Conservation (phyloP, 2,797 vertebrate species). For the Lophius americanus region DNA sequence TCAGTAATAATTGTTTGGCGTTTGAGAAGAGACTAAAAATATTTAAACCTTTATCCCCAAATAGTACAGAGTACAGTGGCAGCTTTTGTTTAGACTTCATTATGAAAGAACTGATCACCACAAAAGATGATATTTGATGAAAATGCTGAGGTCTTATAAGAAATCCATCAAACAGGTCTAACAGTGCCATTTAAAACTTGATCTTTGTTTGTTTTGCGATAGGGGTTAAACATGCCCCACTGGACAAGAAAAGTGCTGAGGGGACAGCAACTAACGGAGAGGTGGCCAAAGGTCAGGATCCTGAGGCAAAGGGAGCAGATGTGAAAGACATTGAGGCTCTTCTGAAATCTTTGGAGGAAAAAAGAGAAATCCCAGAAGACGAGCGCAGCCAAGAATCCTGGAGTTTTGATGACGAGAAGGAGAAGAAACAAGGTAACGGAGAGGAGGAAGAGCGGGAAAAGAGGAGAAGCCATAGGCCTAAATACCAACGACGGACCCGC, state of each 20-base stretch:
- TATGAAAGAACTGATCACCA: not conserved
- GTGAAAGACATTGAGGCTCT: slow-evolving; percentile 70
- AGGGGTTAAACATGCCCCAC: slow-evolving; percentile 81
- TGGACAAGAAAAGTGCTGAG: slow-evolving; percentile 75
- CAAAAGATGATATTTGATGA: not conserved
- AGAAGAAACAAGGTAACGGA: slow-evolving; percentile 49
- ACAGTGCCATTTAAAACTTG: not conserved
- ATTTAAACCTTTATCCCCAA: not conserved
- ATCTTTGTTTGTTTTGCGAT: slow-evolving; percentile 17
- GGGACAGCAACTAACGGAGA: slow-evolving; percentile 67
- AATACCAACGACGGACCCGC: slow-evolving; percentile 59
- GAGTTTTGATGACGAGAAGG: slow-evolving; percentile 69
- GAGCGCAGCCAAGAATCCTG: slow-evolving; percentile 81
- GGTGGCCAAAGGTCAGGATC: slow-evolving; percentile 51
- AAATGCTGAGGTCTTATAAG: slow-evolving; percentile 2
- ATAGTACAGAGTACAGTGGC: not conserved
- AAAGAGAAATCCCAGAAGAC: slow-evolving; percentile 65
- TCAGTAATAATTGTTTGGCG: not conserved
- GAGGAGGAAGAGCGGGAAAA: slow-evolving; percentile 56
- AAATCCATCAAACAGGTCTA: not conserved
- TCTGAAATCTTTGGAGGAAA: slow-evolving; percentile 68
- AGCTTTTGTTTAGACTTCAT: not conserved
- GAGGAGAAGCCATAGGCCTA: slow-evolving; percentile 63
- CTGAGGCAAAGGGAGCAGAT: slow-evolving; percentile 55
- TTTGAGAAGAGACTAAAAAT: not conserved